These are phyloP conservation scores for Limenitis camilla DNA, from an alignment of 2,888 invertebrate species.

Conservation along the genomic window DNA sequence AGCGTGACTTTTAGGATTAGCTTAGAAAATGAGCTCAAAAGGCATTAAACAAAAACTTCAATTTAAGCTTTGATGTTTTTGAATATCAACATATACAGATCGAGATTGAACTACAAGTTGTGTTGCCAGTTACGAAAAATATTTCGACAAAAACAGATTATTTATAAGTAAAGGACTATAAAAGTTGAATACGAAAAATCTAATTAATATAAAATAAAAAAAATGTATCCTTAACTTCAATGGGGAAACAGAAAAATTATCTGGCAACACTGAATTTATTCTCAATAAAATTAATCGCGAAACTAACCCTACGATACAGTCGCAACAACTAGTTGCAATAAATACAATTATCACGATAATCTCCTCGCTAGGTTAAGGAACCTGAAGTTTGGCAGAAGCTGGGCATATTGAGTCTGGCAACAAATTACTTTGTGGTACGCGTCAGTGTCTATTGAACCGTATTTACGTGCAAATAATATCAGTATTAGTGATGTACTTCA, in stretches of 20 bases:
- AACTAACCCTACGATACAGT: slow-evolving; percentile 20
- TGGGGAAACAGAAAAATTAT: neutral
- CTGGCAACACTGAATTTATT: slow-evolving; percentile 1
- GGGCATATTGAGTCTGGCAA: neutral
- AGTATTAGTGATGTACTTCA: too few relatives aligned
- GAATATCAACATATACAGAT: slow-evolving; percentile 16
- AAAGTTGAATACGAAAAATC: neutral
- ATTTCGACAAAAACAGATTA: neutral
- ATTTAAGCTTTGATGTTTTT: slow-evolving; percentile 4
- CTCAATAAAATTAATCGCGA: slow-evolving; percentile 7
- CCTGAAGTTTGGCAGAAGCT: neutral
- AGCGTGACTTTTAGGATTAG: slow-evolving; percentile 10
- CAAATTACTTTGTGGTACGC: neutral
- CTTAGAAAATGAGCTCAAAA: slow-evolving; percentile 6
- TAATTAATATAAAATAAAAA: neutral
- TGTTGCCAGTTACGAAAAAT: neutral
- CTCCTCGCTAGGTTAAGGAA: slow-evolving; percentile 3
- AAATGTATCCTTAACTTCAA: neutral
- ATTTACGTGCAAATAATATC: too few relatives aligned
- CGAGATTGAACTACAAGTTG: slow-evolving; percentile 9
- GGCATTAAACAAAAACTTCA: slow-evolving; percentile 5
- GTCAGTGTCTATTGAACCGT: neutral
- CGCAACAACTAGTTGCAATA: slow-evolving; percentile 26
- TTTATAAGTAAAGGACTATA: neutral
- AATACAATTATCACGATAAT: slow-evolving; percentile 28